phyloP scores from a whole-genome alignment of 1,140 invertebrate species.

The Thaumetopoea pityocampa region DNA sequence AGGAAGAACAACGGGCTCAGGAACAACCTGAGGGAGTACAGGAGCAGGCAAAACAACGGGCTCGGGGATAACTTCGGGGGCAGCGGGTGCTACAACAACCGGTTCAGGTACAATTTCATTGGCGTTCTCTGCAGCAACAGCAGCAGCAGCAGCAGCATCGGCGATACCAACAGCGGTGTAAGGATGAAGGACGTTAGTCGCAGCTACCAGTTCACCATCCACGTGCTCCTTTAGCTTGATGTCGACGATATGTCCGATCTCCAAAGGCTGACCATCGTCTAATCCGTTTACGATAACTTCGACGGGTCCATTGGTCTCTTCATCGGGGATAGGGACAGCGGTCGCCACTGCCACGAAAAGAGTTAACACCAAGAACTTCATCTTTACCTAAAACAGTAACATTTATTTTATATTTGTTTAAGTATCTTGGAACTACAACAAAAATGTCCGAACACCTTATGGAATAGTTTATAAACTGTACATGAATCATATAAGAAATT shows the following conservation, averaged over 20 bases:
- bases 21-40: conserved; percentile 14
- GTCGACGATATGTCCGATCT: conserved; percentile 34
- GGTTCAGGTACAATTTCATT: not conserved
- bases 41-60: conserved; percentile 19
- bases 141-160: conserved; percentile 31
- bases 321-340: conserved; percentile 26
- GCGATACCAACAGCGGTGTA: conserved; percentile 33
- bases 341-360: conserved; percentile 38
- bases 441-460: no score
- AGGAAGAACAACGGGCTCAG: conserved; percentile 12
- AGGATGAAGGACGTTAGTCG: conserved; percentile 31
- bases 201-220: conserved; percentile 24
- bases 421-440: no score
- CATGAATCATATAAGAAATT: no score
- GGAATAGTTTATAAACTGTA: no score
- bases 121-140: conserved; percentile 3
- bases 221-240: conserved; percentile 37
- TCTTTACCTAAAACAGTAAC: conserved; percentile 23
- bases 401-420: no score
- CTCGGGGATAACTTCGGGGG: no score
- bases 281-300: conserved; percentile 47
- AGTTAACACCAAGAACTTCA: conserved; percentile 45
- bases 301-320: conserved; percentile 21
- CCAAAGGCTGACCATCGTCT: conserved; percentile 32
- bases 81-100: not conserved